These are phyloP conservation scores for Lepidurus couesii DNA, from an alignment of 1,140 invertebrate genomes.

Conservation along the genomic window DNA sequence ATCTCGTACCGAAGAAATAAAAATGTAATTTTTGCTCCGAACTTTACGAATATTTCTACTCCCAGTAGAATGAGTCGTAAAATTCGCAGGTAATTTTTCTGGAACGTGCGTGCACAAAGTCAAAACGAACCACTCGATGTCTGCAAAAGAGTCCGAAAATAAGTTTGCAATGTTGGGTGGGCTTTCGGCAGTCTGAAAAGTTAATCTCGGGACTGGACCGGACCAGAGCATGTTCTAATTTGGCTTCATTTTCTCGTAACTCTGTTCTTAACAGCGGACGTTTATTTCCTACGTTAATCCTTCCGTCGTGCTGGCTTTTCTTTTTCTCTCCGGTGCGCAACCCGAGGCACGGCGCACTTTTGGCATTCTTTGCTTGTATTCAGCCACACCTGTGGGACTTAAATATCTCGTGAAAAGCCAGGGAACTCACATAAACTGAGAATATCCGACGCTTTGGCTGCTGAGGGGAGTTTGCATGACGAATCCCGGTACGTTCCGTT, in stretches of 20 bases:
- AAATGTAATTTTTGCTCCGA: too few species aligned
- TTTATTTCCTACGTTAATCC: not conserved
- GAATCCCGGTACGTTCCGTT: conserved; percentile 99
- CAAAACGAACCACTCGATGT: too few species aligned
- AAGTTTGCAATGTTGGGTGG: conserved; percentile 24
- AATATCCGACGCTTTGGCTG: conserved; percentile 39
- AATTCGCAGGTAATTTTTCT: too few species aligned
- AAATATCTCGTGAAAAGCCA: conserved; percentile 37
- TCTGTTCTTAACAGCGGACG: not conserved
- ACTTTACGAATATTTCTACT: too few species aligned
- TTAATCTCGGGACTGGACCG: not conserved
- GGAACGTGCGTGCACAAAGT: too few species aligned
- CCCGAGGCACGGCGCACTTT: conserved; percentile 65
- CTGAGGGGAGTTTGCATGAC: conserved; percentile 51
- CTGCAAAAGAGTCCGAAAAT: too few species aligned
- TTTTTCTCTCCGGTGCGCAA: conserved; percentile 50
- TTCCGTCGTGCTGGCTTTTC: not conserved
- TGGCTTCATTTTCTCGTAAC: conserved; percentile 1
- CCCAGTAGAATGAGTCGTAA: too few species aligned
- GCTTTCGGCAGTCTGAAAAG: not conserved
- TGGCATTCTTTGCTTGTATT: conserved; percentile 58
- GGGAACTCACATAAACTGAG: conserved; percentile 41
- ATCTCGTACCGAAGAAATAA: too few species aligned
- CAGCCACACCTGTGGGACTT: conserved; percentile 44
- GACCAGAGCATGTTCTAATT: not conserved